Base-by-base conservation (phyloP, 2,888 invertebrate genomes). In the Cosmopolites sordidus region DNA sequence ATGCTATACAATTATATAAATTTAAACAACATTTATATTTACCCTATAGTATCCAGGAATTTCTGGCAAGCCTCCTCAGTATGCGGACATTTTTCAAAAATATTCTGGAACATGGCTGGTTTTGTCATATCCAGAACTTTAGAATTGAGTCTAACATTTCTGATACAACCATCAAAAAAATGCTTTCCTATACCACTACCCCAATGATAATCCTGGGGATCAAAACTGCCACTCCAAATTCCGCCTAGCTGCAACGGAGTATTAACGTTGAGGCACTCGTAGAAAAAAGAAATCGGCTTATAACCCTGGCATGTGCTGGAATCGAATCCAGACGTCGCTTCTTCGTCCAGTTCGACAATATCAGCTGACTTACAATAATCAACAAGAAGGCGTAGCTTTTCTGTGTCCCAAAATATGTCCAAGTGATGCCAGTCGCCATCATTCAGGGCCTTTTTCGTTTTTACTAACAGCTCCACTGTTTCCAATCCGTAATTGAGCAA, bases 351-450 rank as follows among this genome's bases (percentile, higher is more conserved):
- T 75, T 92, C 92, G 60, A 88, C 85, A 47, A 92, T 86, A 65
- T 89, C 87, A 0, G 92, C 92, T 1, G 90, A 89, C 70, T 87
- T 89, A 73, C 97, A 97, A 64, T 83, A 90, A 73, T 97, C 96
- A 11, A 96, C 90, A 2, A 94, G 87, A 81, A 97, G 84, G 63
- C 91, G 83, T 0, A 95, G 89, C 66, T 84, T 87, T 82, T 96
- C 94, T 2, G 92, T 91, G 64, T 92, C 87, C 92, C 95, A 95
- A 71, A 94, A 93, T 61, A 99, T 83, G 69, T 97, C 96, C 50
- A 99, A 78, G 53, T 93, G 83, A 75, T 99, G 99, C 98, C 99
- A 99, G 73, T 92, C 90, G 2, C 97, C 97, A 70, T 99, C 98
- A 69, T 94, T 91, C 56, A 96, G 76, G 0, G 87, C 85, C 69